Conservation (phyloP, 2,888 invertebrate genomes). For the Platycnemis pennipes region DNA sequence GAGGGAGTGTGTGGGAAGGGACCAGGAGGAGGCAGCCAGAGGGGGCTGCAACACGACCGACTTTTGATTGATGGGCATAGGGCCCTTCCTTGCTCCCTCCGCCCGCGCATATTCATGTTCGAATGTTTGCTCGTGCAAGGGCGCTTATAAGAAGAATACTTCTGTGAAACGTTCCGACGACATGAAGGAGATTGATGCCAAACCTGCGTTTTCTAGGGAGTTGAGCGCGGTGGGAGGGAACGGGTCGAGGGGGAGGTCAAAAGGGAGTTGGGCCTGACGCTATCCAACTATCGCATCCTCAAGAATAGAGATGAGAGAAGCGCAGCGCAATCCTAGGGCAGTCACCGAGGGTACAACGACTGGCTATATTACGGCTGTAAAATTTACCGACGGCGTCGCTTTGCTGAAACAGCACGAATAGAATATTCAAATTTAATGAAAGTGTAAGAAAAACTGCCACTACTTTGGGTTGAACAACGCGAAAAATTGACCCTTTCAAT, state of each 20-base stretch:
- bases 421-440: too few relatives aligned
- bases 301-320: neutral
- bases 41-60: neutral
- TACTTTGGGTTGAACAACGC: too few relatives aligned
- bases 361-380: too few relatives aligned
- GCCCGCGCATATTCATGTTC: neutral
- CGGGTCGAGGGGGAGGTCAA: neutral
- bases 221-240: neutral
- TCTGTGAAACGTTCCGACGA: neutral
- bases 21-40: neutral
- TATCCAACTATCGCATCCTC: neutral
- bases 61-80: neutral
- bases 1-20: too few relatives aligned
- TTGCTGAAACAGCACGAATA: too few relatives aligned
- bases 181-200: neutral
- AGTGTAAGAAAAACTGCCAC: too few relatives aligned
- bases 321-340: neutral
- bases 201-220: neutral
- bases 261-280: neutral
- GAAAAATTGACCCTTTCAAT: too few relatives aligned
- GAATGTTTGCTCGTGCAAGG: neutral
- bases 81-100: neutral
- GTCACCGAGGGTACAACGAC: too few relatives aligned
- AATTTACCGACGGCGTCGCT: too few relatives aligned
- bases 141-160: neutral